Percentiles rank a stretch among this genome's conserved stretches.
Evolutionary conservation across 2,113 vertebrate genomes (phyloP).

Genomic region (Dissostichus mawsoni): DNA sequence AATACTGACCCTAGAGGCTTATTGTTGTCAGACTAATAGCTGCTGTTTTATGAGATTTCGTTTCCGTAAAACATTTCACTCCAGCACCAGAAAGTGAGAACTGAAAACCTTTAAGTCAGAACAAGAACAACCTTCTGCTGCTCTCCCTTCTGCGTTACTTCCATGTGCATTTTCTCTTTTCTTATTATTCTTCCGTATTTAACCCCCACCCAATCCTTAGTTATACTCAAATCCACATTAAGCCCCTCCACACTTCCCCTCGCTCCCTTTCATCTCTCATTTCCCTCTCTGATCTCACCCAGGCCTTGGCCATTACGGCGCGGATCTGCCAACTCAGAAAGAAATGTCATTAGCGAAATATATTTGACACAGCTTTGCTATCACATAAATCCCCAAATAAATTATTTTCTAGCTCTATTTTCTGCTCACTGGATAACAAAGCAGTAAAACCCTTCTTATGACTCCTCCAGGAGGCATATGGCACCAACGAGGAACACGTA

Average conservation of each 20-base stretch:
- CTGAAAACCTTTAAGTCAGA: neutral
- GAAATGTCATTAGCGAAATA: slow-evolving; percentile 51
- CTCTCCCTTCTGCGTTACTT: neutral
- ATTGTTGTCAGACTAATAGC: too few relatives aligned
- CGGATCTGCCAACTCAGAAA: slow-evolving; percentile 37
- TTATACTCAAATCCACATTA: slow-evolving; percentile 35
- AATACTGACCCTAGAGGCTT: too few relatives aligned
- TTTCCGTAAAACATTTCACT: too few relatives aligned
- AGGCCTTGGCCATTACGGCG: slow-evolving; percentile 26
- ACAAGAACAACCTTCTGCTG: neutral
- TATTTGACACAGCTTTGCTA: slow-evolving; percentile 46
- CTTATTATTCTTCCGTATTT: neutral
- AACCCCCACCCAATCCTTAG: neutral
- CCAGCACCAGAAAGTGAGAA: neutral
- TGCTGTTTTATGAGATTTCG: too few relatives aligned
- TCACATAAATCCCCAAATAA: slow-evolving; percentile 32
- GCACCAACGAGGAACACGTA: neutral
- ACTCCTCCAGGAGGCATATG: neutral
- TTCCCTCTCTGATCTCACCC: slow-evolving; percentile 52
- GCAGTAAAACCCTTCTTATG: slow-evolving; percentile 13
- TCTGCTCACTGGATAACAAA: slow-evolving; percentile 43
- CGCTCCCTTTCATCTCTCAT: slow-evolving; percentile 50
- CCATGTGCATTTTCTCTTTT: neutral
- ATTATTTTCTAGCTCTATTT: slow-evolving; percentile 49
- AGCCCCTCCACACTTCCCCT: slow-evolving; percentile 20